Conservation (phyloP, 2,797 vertebrate species). For the Myiothlypis coronata region DNA sequence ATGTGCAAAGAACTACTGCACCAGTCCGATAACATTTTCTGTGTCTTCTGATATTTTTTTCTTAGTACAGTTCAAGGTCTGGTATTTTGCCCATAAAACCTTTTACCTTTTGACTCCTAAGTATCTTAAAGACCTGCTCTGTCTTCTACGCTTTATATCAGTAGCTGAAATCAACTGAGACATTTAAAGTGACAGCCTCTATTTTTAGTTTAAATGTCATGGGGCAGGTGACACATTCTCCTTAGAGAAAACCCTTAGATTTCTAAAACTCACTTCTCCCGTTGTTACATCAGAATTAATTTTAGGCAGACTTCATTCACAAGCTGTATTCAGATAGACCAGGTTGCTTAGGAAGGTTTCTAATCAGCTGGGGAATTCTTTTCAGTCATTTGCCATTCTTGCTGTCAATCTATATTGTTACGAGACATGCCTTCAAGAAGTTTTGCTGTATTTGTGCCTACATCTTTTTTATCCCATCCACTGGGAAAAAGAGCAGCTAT, state of each 20-base stretch:
- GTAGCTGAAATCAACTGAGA: not conserved
- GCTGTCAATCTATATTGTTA: not conserved
- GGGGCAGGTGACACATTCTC: not conserved
- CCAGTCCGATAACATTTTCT: not conserved
- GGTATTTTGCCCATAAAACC: not conserved
- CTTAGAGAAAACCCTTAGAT: not conserved
- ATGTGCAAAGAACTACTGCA: not conserved
- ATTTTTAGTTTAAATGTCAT: slow-evolving; percentile 23
- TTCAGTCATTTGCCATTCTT: not conserved
- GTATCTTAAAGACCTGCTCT: not conserved
- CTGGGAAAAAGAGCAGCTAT: not conserved
- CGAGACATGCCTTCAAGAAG: not conserved
- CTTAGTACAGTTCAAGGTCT: not conserved
- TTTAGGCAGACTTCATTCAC: not conserved
- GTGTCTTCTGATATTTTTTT: not conserved
- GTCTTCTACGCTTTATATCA: not conserved
- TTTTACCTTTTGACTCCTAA: not conserved
- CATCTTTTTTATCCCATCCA: not conserved
- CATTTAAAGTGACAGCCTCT: slow-evolving; percentile 4
- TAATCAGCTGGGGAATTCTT: not conserved
- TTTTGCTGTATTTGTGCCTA: not conserved
- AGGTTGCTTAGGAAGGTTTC: not conserved
- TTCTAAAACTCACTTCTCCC: not conserved
- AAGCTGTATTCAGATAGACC: not conserved
- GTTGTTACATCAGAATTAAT: not conserved